A percentile compares a stretch with the other conserved stretches of the same genome.
phyloP scores from a whole-genome alignment of 2,888 invertebrate genomes.

The Acrobasis suavella region DNA sequence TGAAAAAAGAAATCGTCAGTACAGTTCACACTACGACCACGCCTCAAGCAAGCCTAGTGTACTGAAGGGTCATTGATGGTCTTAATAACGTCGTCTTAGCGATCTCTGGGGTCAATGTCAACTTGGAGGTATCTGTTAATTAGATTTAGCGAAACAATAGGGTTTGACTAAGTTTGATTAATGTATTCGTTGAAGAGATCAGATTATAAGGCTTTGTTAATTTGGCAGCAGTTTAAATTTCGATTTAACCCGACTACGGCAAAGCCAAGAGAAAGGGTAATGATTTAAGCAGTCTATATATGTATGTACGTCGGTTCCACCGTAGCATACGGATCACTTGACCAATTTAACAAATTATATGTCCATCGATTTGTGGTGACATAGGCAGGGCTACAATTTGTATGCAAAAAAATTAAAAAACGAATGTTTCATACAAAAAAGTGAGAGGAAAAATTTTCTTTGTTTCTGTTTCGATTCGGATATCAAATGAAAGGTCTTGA shows the following conservation, averaged over 20 bases:
- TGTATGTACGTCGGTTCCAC: too few species aligned
- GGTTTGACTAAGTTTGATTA: constrained; percentile 16
- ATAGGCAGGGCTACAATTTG: too few species aligned
- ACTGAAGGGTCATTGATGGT: constrained; percentile 50
- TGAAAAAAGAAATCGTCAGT: not conserved
- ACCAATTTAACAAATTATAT: too few species aligned
- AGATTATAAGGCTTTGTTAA: not conserved
- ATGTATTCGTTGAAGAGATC: constrained; percentile 8
- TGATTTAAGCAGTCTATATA: too few species aligned
- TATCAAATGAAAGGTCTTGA: too few species aligned
- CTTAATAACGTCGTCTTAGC: constrained; percentile 49
- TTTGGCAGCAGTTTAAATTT: not conserved
- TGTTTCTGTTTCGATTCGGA: too few species aligned
- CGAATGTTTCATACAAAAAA: too few species aligned
- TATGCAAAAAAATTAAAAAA: too few species aligned
- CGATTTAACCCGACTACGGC: not conserved
- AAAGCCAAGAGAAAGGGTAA: too few species aligned
- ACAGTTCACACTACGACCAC: constrained; percentile 12
- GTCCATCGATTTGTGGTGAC: too few species aligned
- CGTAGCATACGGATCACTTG: too few species aligned
- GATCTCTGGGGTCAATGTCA: constrained; percentile 43
- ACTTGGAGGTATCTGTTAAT: constrained; percentile 34
- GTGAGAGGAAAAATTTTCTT: too few species aligned
- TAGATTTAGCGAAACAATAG: constrained; percentile 22
- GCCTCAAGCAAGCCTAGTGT: constrained; percentile 29